Conservation (phyloP, 2,113 vertebrate genomes). For the Cyprinodon brontotheroides region DNA sequence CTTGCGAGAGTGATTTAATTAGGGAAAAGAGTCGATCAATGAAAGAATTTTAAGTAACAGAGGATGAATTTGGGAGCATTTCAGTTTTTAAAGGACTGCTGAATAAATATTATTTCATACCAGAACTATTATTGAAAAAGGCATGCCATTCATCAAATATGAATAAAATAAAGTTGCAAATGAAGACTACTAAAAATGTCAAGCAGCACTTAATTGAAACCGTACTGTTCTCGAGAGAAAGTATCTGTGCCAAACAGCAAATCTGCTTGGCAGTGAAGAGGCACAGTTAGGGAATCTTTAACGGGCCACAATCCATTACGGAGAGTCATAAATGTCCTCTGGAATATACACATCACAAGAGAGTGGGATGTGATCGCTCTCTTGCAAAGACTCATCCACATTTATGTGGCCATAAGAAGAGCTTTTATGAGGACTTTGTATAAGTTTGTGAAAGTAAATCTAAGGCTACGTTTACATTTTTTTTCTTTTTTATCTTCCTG, state of each 20-base stretch:
- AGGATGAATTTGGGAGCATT: constrained; percentile 17
- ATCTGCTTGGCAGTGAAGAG: constrained; percentile 66
- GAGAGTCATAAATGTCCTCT: constrained; percentile 68
- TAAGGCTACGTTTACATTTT: not conserved
- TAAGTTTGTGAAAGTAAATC: constrained; percentile 60
- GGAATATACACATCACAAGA: constrained; percentile 67
- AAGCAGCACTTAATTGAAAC: constrained; percentile 72
- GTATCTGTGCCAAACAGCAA: constrained; percentile 60
- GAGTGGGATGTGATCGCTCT: constrained; percentile 53
- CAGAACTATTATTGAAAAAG: constrained; percentile 28
- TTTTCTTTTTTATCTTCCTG: constrained; percentile 11
- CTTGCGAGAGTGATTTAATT: constrained; percentile 22
- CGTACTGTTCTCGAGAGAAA: constrained; percentile 58
- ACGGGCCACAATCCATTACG: constrained; percentile 70
- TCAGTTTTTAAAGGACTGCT: constrained; percentile 35
- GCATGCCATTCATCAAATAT: constrained; percentile 52
- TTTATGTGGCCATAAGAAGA: constrained; percentile 59
- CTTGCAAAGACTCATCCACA: constrained; percentile 55
- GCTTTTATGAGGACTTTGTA: constrained; percentile 59
- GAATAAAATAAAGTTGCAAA: constrained; percentile 56
- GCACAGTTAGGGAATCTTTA: constrained; percentile 69
- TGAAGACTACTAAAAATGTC: constrained; percentile 48
- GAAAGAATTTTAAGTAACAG: constrained; percentile 23
- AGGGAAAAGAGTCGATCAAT: constrained; percentile 31
- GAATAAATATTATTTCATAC: constrained; percentile 48